Evolutionary conservation across 2,797 vertebrate species (phyloP).

Genomic region (Eulemur albifrons): DNA sequence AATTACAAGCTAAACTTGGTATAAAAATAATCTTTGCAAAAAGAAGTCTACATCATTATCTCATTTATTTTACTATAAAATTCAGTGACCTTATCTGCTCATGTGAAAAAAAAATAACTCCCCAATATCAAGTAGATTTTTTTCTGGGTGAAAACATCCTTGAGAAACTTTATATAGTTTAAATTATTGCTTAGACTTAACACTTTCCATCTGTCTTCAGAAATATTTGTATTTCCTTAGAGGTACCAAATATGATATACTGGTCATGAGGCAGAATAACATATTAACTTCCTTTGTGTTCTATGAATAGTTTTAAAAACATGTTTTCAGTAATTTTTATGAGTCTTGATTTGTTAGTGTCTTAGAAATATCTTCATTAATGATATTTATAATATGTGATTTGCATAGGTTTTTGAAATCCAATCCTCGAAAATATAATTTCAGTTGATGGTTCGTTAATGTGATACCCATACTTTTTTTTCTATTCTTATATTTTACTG

Average conservation of each 20-base stretch:
- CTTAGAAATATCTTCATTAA: not conserved
- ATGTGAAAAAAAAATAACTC: not conserved
- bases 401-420: not conserved
- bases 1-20: constrained; percentile 33
- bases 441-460: not conserved
- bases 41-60: not conserved
- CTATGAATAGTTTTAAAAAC: constrained; percentile 18
- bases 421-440: not conserved
- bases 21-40: constrained; percentile 43
- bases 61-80: constrained; percentile 44
- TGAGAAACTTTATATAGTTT: not conserved
- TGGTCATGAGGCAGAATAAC: not conserved
- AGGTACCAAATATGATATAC: not conserved
- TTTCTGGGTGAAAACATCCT: not conserved
- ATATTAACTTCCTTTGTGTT: not conserved
- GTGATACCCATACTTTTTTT: not conserved
- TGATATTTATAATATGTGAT: not conserved
- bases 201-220: constrained; percentile 33
- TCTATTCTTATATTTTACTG: constrained; percentile 13
- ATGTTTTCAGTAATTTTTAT: not conserved
- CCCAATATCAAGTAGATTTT: not conserved
- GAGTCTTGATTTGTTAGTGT: not conserved
- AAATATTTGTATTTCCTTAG: not conserved
- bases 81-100: not conserved
- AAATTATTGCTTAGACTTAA: constrained; percentile 37